A percentile compares a stretch with the other conserved stretches of the same genome.
Evolutionary conservation across 2,113 vertebrate genomes (phyloP).

Genomic region (Solea solea): DNA sequence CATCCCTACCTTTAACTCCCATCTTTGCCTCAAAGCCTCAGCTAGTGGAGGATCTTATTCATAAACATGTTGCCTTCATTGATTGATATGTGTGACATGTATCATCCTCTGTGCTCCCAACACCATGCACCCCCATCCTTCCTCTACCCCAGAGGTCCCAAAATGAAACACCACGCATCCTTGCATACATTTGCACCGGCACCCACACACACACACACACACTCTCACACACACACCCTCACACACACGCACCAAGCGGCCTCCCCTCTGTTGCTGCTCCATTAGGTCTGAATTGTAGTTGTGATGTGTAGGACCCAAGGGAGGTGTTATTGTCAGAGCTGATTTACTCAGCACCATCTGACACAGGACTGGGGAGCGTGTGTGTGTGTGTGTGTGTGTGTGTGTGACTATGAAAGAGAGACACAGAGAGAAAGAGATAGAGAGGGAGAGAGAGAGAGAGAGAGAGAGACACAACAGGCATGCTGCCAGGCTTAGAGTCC

Average conservation of each 20-base stretch:
- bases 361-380: constrained; percentile 61
- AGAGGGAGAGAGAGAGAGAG: constrained; percentile 29
- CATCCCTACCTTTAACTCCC: too few species aligned
- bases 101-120: constrained; percentile 42
- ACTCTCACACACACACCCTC: constrained; percentile 41
- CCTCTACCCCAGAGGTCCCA: constrained; percentile 37
- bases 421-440: constrained; percentile 12
- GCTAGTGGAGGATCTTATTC: constrained; percentile 38
- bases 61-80: constrained; percentile 71
- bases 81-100: constrained; percentile 67
- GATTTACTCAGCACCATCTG: constrained; percentile 89
- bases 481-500: constrained; percentile 59
- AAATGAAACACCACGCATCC: constrained; percentile 45
- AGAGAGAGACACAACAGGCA: constrained; percentile 51
- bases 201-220: constrained; percentile 43
- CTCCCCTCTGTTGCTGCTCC: constrained; percentile 81
- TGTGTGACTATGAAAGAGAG: constrained; percentile 18
- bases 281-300: constrained; percentile 91
- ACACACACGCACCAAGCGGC: constrained; percentile 18
- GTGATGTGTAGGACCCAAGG: constrained; percentile 89
- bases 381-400: constrained; percentile 19
- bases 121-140: background rate
- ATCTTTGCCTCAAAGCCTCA: too few species aligned
- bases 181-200: constrained; percentile 46
- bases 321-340: constrained; percentile 91